phyloP scores from a whole-genome alignment of 1,140 invertebrate genomes.

The Sitobion miscanthi region DNA sequence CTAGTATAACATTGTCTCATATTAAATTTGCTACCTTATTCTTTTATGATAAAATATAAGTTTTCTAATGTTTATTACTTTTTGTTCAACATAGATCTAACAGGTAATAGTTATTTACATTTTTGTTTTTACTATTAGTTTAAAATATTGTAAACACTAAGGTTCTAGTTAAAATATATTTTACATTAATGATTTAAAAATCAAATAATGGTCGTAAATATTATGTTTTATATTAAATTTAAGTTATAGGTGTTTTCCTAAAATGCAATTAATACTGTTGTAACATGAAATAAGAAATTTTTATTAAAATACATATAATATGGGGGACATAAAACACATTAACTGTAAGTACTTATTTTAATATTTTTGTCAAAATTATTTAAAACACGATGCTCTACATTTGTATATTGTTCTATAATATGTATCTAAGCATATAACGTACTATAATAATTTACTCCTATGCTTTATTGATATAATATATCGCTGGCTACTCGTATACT shows the following conservation, averaged over 20 bases:
- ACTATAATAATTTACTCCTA: no score
- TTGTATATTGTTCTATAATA: no score
- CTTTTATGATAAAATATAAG: neutral
- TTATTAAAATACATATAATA: no score
- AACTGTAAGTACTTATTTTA: neutral
- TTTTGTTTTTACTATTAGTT: neutral
- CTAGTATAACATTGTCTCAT: neutral
- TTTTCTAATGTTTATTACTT: neutral
- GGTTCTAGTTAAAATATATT: neutral
- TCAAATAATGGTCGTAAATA: no score
- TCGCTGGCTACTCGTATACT: no score
- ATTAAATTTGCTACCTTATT: neutral
- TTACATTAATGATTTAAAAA: neutral
- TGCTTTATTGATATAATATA: no score
- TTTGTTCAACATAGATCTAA: neutral
- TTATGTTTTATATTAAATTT: no score
- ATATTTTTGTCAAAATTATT: no score
- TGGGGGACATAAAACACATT: neutral
- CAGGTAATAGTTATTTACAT: neutral
- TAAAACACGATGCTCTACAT: no score
- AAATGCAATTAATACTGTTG: neutral
- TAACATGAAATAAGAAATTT: neutral
- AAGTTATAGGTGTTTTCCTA: neutral
- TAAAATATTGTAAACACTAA: no score
- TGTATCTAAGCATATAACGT: no score